These are phyloP conservation scores for Apistogramma diplotaenia DNA, from an alignment of 2,113 vertebrate species.

Conservation along the genomic window DNA sequence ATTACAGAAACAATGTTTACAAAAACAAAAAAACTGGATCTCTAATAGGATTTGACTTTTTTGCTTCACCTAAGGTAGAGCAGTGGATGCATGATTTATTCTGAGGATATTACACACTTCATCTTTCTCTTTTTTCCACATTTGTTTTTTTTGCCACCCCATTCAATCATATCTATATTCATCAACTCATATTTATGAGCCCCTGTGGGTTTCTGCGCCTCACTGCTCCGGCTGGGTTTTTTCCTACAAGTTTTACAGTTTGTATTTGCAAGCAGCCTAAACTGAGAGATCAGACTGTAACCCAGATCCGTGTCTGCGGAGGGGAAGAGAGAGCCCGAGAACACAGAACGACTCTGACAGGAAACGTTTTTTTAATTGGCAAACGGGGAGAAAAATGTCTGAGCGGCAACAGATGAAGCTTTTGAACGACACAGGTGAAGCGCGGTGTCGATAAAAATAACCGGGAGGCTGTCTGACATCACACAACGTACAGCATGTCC, in stretches of 20 bases:
- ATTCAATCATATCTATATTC: background rate
- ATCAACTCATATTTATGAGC: background rate
- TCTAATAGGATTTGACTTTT: background rate
- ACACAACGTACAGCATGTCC: rapidly evolving
- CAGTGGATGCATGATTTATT: background rate
- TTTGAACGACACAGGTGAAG: background rate
- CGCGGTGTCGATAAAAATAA: background rate
- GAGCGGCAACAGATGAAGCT: background rate
- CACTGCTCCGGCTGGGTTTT: background rate
- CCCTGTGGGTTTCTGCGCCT: background rate
- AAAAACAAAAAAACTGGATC: background rate
- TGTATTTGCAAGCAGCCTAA: background rate
- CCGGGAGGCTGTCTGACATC: background rate
- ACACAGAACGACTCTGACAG: background rate
- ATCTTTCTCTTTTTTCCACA: background rate
- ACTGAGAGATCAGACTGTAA: slow-evolving; percentile 19
- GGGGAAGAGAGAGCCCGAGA: background rate
- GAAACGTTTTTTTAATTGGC: slow-evolving; percentile 6
- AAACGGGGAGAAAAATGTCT: background rate
- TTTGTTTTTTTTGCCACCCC: background rate
- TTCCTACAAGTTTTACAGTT: background rate
- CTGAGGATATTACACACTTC: background rate
- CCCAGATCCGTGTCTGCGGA: background rate
- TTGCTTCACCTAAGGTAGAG: background rate
- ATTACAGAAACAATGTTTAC: background rate